These are phyloP conservation scores for Falco rusticolus DNA, from an alignment of 2,797 vertebrate species.

Conservation along the genomic window DNA sequence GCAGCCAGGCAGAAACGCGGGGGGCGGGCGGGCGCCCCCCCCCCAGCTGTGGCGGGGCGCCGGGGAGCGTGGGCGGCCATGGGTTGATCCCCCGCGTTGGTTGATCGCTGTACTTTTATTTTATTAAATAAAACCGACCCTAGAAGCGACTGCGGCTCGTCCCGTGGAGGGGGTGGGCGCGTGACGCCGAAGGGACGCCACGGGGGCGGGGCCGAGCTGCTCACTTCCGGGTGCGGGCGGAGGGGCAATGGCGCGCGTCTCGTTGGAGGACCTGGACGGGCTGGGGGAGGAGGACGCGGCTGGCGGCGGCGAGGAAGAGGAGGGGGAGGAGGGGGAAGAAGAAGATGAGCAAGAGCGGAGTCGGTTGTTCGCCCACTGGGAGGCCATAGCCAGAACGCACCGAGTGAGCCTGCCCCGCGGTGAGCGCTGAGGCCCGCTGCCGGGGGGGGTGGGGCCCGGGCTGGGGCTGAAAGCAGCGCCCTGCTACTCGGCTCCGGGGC, in stretches of 20 bases:
- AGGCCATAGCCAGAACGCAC: slow-evolving; percentile 82
- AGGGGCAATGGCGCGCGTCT: slow-evolving; percentile 83
- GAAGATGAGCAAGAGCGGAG: not conserved
- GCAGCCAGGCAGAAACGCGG: not conserved
- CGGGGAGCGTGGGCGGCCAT: no score
- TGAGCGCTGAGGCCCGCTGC: slow-evolving; percentile 19
- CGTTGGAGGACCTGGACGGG: slow-evolving; percentile 82
- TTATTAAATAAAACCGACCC: slow-evolving; percentile 50
- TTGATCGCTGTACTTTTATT: slow-evolving; percentile 28
- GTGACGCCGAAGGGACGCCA: not conserved
- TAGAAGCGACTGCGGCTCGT: not conserved
- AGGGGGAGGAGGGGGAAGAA: slow-evolving; percentile 65
- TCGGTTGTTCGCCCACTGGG: slow-evolving; percentile 82
- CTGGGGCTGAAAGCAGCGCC: not conserved
- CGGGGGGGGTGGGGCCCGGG: not conserved
- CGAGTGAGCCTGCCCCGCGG: slow-evolving; percentile 85
- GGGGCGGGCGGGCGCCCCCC: not conserved
- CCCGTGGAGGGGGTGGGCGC: not conserved
- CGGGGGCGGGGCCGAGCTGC: not conserved
- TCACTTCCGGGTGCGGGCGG: no score
- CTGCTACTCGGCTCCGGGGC: no score
- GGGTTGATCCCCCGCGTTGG: not conserved
- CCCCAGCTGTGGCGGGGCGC: no score
- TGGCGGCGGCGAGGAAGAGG: slow-evolving; percentile 72
- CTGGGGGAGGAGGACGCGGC: slow-evolving; percentile 79